phyloP scores from a whole-genome alignment of 2,113 vertebrate species.

The Cryptomyrus ogoouensis region DNA sequence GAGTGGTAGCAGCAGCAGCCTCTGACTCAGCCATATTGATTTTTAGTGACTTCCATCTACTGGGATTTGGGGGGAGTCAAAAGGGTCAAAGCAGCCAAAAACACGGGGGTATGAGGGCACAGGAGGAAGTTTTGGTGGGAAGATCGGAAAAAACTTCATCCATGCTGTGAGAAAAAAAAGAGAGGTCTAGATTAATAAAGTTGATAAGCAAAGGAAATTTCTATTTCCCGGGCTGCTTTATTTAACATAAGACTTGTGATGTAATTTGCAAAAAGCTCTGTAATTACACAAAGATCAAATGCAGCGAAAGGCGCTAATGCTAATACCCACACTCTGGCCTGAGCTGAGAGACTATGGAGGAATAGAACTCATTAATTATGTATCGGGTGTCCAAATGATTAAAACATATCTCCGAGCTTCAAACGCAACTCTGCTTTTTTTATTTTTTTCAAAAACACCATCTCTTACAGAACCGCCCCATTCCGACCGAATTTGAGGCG shows the following conservation, averaged over 20 bases:
- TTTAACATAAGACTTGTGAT: constrained; percentile 51
- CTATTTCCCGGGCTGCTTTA: constrained; percentile 40
- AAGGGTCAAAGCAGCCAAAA: not conserved
- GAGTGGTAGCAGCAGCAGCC: too few species aligned
- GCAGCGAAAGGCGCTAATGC: constrained; percentile 49
- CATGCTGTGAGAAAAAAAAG: not conserved
- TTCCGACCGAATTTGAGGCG: not conserved
- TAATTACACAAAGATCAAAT: constrained; percentile 61
- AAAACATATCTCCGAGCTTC: constrained; percentile 78
- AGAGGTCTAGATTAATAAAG: constrained; percentile 18
- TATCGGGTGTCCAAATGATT: constrained; percentile 78
- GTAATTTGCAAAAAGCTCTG: constrained; percentile 52
- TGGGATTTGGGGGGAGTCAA: not conserved
- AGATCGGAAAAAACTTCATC: not conserved
- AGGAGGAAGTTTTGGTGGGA: not conserved
- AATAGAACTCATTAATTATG: constrained; percentile 78
- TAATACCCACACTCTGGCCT: constrained; percentile 40
- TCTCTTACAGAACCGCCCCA: constrained; percentile 39
- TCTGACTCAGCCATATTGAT: constrained; percentile 7
- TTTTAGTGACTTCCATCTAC: not conserved
- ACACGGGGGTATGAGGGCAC: not conserved
- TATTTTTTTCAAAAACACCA: constrained; percentile 3
- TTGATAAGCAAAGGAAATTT: constrained; percentile 33
- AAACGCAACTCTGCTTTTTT: constrained; percentile 49
- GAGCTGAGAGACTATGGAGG: constrained; percentile 54